A percentile compares a stretch with the other conserved stretches of the same genome.
phyloP scores from a whole-genome alignment of 2,888 invertebrate genomes.

The Diachrysia chrysitis region DNA sequence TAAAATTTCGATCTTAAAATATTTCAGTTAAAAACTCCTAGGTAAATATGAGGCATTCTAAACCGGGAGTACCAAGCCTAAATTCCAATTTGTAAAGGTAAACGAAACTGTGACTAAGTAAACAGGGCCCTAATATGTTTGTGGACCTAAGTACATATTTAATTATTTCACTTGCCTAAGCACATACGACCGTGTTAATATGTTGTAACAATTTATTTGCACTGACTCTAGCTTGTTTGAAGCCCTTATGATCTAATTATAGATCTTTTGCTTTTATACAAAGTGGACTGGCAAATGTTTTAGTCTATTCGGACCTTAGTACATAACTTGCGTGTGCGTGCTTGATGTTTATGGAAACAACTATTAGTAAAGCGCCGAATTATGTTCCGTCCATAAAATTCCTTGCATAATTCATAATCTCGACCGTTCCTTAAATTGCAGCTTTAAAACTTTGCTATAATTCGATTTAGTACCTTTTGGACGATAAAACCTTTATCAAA shows the following conservation, averaged over 20 bases:
- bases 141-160: conserved; percentile 51
- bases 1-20: background rate
- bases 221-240: conserved; percentile 5
- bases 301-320: background rate
- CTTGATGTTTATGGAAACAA: background rate
- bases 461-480: conserved; percentile 6
- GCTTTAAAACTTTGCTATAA: conserved; percentile 3
- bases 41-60: background rate
- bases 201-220: conserved; percentile 41
- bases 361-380: background rate
- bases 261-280: background rate
- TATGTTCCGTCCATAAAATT: background rate
- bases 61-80: background rate
- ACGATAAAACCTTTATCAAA: conserved; percentile 7
- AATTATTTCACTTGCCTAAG: conserved; percentile 31
- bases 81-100: conserved; percentile 11
- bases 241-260: conserved; percentile 24
- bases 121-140: conserved; percentile 24
- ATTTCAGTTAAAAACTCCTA: too few relatives aligned
- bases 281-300: background rate
- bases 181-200: conserved; percentile 32
- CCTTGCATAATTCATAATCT: conserved; percentile 5
- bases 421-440: background rate
- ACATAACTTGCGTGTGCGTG: background rate
- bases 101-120: conserved; percentile 11